Evolutionary conservation across 2,113 vertebrate genomes (phyloP).

Genomic region (Mystacornis crossleyi): DNA sequence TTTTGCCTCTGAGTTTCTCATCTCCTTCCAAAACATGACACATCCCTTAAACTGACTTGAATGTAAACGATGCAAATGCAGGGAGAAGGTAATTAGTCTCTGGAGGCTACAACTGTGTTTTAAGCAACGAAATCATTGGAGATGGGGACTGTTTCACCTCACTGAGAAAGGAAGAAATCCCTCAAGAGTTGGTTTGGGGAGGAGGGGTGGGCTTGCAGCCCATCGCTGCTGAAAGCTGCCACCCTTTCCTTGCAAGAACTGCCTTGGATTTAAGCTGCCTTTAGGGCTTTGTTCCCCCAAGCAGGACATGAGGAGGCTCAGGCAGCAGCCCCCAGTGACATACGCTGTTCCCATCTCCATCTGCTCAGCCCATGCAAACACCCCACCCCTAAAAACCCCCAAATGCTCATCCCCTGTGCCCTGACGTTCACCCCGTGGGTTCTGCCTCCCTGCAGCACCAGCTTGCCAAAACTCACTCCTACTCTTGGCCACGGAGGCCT

Average conservation of each 20-base stretch:
- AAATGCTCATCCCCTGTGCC: background rate
- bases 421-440: background rate
- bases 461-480: background rate
- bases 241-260: background rate
- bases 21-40: background rate
- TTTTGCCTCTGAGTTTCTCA: background rate
- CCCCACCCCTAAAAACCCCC: background rate
- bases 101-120: background rate
- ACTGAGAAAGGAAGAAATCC: background rate
- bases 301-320: background rate
- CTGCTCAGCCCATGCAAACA: background rate
- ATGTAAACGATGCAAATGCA: background rate
- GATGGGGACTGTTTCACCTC: background rate
- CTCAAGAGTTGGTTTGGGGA: background rate
- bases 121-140: background rate
- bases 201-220: background rate
- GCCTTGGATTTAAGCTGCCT: background rate
- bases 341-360: background rate
- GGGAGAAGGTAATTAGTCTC: conserved; percentile 57
- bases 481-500: background rate
- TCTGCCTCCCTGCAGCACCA: background rate
- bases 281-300: background rate
- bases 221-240: background rate
- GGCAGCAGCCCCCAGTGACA: background rate
- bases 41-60: background rate